These are phyloP conservation scores for Rhopalosiphum nymphaeae DNA, from an alignment of 2,888 invertebrate species.

Conservation along the genomic window DNA sequence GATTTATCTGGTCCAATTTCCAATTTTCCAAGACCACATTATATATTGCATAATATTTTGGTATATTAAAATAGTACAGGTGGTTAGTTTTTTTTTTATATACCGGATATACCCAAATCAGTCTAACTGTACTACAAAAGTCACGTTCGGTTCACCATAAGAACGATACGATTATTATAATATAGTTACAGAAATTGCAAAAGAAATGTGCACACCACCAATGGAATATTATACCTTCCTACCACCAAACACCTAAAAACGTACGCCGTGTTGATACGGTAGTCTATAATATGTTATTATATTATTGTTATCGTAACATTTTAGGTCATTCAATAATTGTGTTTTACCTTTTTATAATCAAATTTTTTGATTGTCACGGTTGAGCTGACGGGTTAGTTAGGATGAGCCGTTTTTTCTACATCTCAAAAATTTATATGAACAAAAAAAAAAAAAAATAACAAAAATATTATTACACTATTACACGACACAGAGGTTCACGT, in stretches of 20 bases:
- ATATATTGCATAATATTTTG: background rate
- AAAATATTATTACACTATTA: background rate
- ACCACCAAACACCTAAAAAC: background rate
- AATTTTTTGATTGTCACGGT: background rate
- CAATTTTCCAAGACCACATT: background rate
- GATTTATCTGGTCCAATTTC: constrained; percentile 15
- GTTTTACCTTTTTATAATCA: background rate
- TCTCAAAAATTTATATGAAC: background rate
- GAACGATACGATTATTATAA: background rate
- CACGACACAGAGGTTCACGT: background rate
- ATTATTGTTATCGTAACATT: background rate
- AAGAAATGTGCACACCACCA: background rate
- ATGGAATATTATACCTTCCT: background rate
- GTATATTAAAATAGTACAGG: background rate
- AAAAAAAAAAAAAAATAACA: background rate
- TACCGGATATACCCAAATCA: background rate
- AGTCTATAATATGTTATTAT: background rate
- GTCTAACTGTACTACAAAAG: background rate
- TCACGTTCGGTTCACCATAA: background rate
- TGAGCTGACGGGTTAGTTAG: background rate
- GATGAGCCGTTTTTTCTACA: background rate
- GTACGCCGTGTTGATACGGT: background rate
- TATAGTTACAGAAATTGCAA: background rate
- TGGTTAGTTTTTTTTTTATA: background rate
- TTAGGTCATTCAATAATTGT: background rate